Evolutionary conservation across 2,888 invertebrate genomes (phyloP).

Genomic region (Cepaea hortensis): DNA sequence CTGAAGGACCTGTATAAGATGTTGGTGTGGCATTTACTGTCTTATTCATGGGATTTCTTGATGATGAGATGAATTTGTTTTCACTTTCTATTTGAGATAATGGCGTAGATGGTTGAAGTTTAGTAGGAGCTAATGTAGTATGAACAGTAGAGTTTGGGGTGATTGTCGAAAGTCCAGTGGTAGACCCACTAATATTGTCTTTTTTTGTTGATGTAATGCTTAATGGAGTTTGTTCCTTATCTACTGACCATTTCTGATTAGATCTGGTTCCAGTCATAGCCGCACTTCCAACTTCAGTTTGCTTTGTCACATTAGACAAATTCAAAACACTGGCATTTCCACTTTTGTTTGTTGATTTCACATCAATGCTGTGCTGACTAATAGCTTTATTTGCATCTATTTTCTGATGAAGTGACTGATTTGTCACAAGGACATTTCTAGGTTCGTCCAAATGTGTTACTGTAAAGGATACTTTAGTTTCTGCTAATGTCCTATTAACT

Average conservation of each 20-base stretch:
- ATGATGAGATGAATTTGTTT: not conserved
- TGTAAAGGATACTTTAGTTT: constrained; percentile 3
- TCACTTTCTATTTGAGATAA: not conserved
- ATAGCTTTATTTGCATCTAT: not conserved
- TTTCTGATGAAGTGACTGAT: not conserved
- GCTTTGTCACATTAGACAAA: constrained; percentile 3
- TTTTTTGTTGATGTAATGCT: not conserved
- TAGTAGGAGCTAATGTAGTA: not conserved
- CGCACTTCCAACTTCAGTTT: not conserved
- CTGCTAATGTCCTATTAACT: not conserved
- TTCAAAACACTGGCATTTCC: not conserved
- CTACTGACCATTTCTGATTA: not conserved
- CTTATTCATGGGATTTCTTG: constrained; percentile 8
- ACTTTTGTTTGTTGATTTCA: not conserved
- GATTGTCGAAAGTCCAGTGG: constrained; percentile 42
- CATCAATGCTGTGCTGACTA: not conserved
- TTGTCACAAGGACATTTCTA: not conserved
- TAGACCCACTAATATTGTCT: not conserved
- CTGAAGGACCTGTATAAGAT: not conserved
- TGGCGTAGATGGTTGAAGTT: not conserved
- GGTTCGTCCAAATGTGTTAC: constrained; percentile 11
- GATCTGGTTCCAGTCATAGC: not conserved
- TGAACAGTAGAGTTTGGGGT: not conserved
- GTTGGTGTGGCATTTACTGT: not conserved
- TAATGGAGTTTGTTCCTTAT: not conserved